A percentile compares a stretch with the other conserved stretches of the same genome.
Evolutionary conservation across 2,113 vertebrate genomes (phyloP).

Genomic region (Pomatorhinus ruficollis): DNA sequence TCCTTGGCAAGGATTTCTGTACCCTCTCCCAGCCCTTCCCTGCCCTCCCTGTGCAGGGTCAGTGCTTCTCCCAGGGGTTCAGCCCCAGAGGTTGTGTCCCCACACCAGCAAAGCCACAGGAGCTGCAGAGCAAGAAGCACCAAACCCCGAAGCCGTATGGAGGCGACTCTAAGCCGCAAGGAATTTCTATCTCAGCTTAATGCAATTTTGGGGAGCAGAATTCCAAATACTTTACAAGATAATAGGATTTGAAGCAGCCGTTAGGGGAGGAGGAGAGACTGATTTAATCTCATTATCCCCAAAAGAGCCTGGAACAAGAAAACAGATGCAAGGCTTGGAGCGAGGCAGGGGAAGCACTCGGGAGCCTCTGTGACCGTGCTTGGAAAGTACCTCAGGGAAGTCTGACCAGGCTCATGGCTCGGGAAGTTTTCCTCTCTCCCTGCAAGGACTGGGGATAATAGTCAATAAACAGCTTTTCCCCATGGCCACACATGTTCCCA

Average conservation of each 20-base stretch:
- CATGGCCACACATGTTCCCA: rapidly evolving
- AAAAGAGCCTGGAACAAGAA: not conserved
- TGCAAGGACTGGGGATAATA: not conserved
- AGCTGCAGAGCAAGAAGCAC: not conserved
- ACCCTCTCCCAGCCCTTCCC: not conserved
- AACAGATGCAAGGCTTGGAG: not conserved
- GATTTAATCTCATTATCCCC: constrained; percentile 20
- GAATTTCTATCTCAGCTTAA: constrained; percentile 26
- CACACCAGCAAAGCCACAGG: not conserved
- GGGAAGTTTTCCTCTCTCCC: not conserved
- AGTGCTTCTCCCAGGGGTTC: rapidly evolving
- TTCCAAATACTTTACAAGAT: not conserved
- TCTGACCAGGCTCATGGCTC: rapidly evolving
- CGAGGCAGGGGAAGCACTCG: rapidly evolving
- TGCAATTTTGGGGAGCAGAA: not conserved
- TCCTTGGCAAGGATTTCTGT: not conserved
- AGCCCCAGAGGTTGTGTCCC: rapidly evolving
- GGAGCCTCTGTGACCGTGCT: rapidly evolving
- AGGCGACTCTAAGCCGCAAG: not conserved
- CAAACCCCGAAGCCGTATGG: rapidly evolving
- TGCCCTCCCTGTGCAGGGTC: not conserved
- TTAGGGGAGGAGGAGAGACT: not conserved
- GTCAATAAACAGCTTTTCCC: not conserved
- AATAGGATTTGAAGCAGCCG: constrained; percentile 28
- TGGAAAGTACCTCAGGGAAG: not conserved